phyloP scores from a whole-genome alignment of 2,888 invertebrate species.

The Muschampia plurimacula region DNA sequence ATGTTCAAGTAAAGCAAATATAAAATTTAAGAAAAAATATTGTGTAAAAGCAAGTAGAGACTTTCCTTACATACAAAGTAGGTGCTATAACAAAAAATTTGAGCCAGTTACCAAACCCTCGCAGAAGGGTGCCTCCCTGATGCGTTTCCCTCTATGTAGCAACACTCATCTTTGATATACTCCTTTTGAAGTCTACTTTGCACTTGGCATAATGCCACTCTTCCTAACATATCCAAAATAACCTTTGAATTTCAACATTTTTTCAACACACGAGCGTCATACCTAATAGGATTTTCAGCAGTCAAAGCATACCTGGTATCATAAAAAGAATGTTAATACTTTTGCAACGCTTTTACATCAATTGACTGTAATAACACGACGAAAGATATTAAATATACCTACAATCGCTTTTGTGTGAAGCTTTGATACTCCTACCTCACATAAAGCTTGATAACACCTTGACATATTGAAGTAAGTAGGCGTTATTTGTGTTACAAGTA shows the following conservation, averaged over 20 bases:
- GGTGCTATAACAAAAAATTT: conserved; percentile 57
- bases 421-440: background rate
- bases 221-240: conserved; percentile 69
- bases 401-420: background rate
- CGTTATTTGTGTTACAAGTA: no score
- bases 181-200: conserved; percentile 79
- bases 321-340: conserved; percentile 19
- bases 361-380: conserved; percentile 1
- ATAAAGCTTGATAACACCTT: background rate
- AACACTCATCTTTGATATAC: conserved; percentile 75
- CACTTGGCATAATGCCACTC: conserved; percentile 75
- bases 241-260: conserved; percentile 60
- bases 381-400: background rate
- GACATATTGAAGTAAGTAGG: background rate
- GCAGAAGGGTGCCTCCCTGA: conserved; percentile 64
- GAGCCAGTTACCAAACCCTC: conserved; percentile 66
- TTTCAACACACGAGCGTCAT: conserved; percentile 58
- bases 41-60: background rate
- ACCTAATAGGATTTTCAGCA: conserved; percentile 57
- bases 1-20: background rate
- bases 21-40: background rate
- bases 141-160: conserved; percentile 63
- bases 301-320: conserved; percentile 31
- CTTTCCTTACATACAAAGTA: background rate
- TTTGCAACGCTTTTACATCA: conserved; percentile 12